Base-by-base conservation (phyloP, 2,888 invertebrate species). In the Apodemia zela region DNA sequence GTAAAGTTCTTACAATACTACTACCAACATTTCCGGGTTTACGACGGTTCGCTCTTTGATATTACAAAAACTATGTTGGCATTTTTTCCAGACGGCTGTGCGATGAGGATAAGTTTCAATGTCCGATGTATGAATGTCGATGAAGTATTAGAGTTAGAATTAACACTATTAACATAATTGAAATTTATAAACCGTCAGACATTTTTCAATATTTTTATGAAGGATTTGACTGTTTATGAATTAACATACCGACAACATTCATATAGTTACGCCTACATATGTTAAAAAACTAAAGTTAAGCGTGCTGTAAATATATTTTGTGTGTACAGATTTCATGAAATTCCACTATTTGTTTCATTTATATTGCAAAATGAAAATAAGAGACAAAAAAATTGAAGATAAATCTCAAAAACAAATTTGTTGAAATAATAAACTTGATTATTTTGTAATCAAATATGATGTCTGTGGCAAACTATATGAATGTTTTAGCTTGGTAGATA, bases 51-150 rank as follows among this genome's bases (percentile, higher is more conserved):
- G 90, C 90, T 89, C 88, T 91, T 91, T 89, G 82, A 91, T 91
- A 91, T 91, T 91, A 91, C 90, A 90, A 90, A 82, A 85, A 87
- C 90, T 89, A 80, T 77, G 75, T 79, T 81, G 80, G 86, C 86
- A 81, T 79, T 83, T 82, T 84, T 89, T 84, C 42, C 89, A 88
- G 89, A 89, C 81, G 86, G 89, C 89, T 89, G 88, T 89, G 89
- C 86, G 84, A 85, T 84, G 84, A 88, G 85, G 86, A 88, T 84
- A 80, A 77, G 82, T 78, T 79, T 87, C 82, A 81, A 80, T 89
- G 87, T 87, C 87, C 83, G 85, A 89, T 81, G 84, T 87, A 87
- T 88, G 88, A 87, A 89, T 90, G 89, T 87, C 79, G 81, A 82
- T 82, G 78, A 84, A 88, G 84, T 87, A 84, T 87, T 89, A 90